Conservation (phyloP, 2,797 vertebrate genomes). For the Lithobates sylvaticus region DNA sequence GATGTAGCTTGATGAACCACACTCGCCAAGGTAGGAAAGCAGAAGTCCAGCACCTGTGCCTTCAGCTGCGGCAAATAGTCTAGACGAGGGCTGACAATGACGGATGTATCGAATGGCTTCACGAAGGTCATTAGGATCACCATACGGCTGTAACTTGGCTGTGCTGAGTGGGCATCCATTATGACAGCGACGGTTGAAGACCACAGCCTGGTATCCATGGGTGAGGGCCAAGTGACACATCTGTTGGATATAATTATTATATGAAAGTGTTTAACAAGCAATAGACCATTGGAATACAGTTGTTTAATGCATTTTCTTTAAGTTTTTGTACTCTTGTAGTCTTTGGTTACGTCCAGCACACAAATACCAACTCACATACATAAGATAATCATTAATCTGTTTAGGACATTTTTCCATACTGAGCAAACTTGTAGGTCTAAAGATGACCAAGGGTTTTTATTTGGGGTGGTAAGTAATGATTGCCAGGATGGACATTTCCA, state of each 20-base stretch:
- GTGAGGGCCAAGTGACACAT: slow-evolving; percentile 80
- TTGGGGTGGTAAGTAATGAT: no score
- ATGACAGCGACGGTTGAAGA: slow-evolving; percentile 86
- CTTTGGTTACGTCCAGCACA: neutral
- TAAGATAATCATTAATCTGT: no score
- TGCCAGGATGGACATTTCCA: no score
- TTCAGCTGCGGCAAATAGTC: slow-evolving; percentile 83
- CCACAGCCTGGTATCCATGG: slow-evolving; percentile 83
- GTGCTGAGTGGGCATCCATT: slow-evolving; percentile 82
- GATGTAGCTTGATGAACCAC: slow-evolving; percentile 85
- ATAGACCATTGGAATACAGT: no score
- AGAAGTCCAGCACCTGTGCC: slow-evolving; percentile 85
- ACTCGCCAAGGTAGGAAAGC: slow-evolving; percentile 86
- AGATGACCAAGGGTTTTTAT: no score
- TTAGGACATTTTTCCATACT: no score
- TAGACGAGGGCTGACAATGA: slow-evolving; percentile 78
- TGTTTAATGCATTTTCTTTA: no score
- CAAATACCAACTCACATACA: neutral
- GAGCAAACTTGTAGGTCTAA: no score
- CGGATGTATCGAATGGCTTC: slow-evolving; percentile 85
- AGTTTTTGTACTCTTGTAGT: neutral
- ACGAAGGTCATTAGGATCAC: slow-evolving; percentile 82
- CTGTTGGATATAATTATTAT: slow-evolving; percentile 64
- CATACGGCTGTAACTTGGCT: slow-evolving; percentile 83
- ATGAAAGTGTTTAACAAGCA: neutral